Evolutionary conservation across 1,140 invertebrate genomes (phyloP).

Genomic region (Dermatophagoides farinae): DNA sequence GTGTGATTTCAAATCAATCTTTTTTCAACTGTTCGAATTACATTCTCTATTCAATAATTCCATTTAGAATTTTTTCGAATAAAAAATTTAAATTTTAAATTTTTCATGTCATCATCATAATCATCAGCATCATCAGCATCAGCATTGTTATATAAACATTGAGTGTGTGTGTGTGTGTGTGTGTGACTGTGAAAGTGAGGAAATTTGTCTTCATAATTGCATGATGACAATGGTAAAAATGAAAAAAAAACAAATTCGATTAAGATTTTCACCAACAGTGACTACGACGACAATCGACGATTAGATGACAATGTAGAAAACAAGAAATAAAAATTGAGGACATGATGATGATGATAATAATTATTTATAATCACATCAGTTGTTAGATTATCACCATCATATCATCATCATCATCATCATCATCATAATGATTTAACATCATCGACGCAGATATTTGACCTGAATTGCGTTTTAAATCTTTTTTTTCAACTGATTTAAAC

Average conservation of each 20-base stretch:
- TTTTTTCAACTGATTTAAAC: too few relatives aligned
- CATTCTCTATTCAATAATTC: neutral
- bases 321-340: neutral
- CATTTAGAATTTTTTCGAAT: neutral
- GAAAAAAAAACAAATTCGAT: neutral
- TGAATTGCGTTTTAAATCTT: too few relatives aligned
- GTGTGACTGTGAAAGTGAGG: neutral
- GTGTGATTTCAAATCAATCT: neutral
- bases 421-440: too few relatives aligned
- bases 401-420: too few relatives aligned
- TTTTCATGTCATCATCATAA: neutral
- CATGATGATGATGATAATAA: neutral
- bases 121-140: neutral
- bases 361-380: too few relatives aligned
- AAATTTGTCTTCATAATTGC: neutral
- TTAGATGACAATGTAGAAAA: neutral
- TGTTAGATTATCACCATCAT: too few relatives aligned
- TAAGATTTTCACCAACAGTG: neutral
- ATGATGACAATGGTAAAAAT: neutral
- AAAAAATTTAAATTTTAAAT: too few relatives aligned
- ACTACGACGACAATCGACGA: neutral
- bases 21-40: neutral
- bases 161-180: neutral
- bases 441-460: too few relatives aligned
- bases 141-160: neutral